Evolutionary conservation across 2,888 invertebrate genomes (phyloP), one percentile per base, ranked within the genome.

Genomic region (Phorcus lineatus): DNA sequence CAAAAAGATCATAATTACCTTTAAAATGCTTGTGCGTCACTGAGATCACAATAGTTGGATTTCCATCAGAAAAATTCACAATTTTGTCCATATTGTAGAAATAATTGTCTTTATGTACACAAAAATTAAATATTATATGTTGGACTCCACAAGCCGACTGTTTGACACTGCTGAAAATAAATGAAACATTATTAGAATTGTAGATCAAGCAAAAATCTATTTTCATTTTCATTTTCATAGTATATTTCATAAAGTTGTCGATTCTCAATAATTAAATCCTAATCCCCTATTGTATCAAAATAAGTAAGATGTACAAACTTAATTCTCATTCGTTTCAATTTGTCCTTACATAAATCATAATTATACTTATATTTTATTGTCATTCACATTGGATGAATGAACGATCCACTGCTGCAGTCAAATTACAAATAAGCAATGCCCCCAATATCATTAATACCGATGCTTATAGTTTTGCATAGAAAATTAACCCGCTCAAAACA

Each of bases 101-200:
- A 40, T 36, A 70, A 70, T 70, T 31, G 31, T 40, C 36, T 36
- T 36, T 36, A 16, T 36, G 36, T 70, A 62, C 36, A 70, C 70
- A 70, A 17, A 70, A 19, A 36, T 19, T 36, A 19, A 19, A 62
- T 19, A 40, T 54, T 74, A 79, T 19, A 81, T 81, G 77, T 81
- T 81, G 54, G 81, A 81, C 62, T 81, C 81, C 22, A 81, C 81
- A n/a, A 81, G 77, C 31, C 81, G 74, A 24, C 79, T 81, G 16
- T 77, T 52, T 6, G 79, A 67, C 22, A 81, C 81, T 19, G 77
- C 79, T 81, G 79, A 52, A 81, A 81, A 55, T 54, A 70, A 70
- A 66, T 19, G 55, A 55, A 19, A 53, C 22, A 75, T 16, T 13
- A 67, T 16, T 53, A 75, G 22, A 13, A 53, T n/a, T 52, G 16